These are phyloP conservation scores for Drosophila nr. perissopoda DNA, from an alignment of 2,888 invertebrate species.

Conservation along the genomic window DNA sequence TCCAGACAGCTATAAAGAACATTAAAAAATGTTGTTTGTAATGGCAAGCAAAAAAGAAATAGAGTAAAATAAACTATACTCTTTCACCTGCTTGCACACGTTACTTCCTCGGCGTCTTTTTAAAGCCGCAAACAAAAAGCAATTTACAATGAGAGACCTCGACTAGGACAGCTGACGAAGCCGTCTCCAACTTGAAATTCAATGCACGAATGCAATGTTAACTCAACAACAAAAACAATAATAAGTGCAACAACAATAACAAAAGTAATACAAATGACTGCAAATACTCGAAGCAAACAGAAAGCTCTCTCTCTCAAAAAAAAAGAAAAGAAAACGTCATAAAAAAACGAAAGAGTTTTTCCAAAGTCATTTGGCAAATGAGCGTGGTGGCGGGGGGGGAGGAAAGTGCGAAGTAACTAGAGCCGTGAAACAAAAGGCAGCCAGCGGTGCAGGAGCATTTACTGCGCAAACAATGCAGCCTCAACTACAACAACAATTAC, in stretches of 20 bases:
- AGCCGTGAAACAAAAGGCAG: conserved; percentile 10
- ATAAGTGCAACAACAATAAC: conserved; percentile 29
- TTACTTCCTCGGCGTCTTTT: conserved; percentile 14
- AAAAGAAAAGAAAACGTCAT: conserved; percentile 27
- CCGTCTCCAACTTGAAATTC: conserved; percentile 27
- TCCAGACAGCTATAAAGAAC: not conserved
- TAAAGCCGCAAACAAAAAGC: conserved; percentile 43
- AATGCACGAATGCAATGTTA: conserved; percentile 53
- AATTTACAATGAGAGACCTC: conserved; percentile 57
- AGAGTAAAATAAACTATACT: conserved; percentile 6
- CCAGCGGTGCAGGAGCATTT: conserved; percentile 22
- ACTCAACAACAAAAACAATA: conserved; percentile 11
- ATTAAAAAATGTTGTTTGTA: conserved; percentile 10
- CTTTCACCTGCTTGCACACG: not conserved
- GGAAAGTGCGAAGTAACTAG: conserved; percentile 9
- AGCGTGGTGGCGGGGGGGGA: not conserved
- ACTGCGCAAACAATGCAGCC: conserved; percentile 34
- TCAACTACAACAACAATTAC: conserved; percentile 34
- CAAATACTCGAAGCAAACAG: conserved; percentile 56
- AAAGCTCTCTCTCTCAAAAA: conserved; percentile 8
- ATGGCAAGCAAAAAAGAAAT: not conserved
- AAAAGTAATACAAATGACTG: conserved; percentile 67
- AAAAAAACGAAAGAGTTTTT: conserved; percentile 63
- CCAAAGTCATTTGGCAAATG: conserved; percentile 67
- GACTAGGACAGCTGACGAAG: conserved; percentile 16